Conservation (phyloP, 2,113 vertebrate genomes). For the Peromyscus californicus region DNA sequence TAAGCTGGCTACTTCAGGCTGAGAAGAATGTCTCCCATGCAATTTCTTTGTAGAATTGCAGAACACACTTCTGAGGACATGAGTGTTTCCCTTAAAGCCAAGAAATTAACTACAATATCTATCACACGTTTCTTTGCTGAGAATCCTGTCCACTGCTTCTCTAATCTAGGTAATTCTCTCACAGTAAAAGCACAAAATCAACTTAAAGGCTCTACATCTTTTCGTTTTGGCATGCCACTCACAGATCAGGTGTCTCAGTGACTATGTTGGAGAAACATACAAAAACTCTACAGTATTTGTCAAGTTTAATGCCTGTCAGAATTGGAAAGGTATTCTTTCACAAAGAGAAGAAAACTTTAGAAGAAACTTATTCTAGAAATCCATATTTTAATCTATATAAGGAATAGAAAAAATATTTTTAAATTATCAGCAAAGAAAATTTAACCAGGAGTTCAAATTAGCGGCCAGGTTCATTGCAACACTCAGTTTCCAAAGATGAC, state of each 20-base stretch:
- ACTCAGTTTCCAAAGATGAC: not conserved
- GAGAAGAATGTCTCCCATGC: not conserved
- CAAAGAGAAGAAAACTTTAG: not conserved
- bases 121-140: not conserved
- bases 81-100: not conserved
- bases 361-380: not conserved
- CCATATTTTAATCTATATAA: not conserved
- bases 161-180: not conserved
- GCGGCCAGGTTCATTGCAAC: not conserved
- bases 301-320: not conserved
- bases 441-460: not conserved
- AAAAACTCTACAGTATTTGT: not conserved
- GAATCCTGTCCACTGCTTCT: not conserved
- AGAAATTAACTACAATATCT: not conserved
- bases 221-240: not conserved
- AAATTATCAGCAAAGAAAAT: not conserved
- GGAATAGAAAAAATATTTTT: not conserved
- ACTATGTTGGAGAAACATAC: not conserved
- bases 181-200: conserved; percentile 13
- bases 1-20: not conserved
- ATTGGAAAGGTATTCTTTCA: not conserved
- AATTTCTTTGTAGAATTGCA: not conserved
- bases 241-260: not conserved
- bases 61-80: not conserved
- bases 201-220: not conserved